phyloP scores from a whole-genome alignment of 2,888 invertebrate genomes.

The Eupsilia transversa region DNA sequence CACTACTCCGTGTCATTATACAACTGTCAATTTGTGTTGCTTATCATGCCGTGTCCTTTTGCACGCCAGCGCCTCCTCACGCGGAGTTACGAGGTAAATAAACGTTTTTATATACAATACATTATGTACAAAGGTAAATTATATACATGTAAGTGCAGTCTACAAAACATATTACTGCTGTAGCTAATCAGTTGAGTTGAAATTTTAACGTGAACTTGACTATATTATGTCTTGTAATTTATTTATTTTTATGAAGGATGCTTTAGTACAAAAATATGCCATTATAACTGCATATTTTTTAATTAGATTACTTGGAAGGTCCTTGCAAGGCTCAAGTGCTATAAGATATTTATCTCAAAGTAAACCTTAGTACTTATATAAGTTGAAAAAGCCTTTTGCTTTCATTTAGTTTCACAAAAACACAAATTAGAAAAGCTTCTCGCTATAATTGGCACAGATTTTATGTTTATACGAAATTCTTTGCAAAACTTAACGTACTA shows the following conservation, averaged over 20 bases:
- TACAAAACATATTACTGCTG: conserved; percentile 15
- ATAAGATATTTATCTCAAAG: background rate
- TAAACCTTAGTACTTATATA: background rate
- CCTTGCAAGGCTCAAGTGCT: background rate
- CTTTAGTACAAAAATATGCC: background rate
- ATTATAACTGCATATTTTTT: background rate
- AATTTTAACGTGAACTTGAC: background rate
- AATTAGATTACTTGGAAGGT: background rate
- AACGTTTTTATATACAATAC: conserved; percentile 62
- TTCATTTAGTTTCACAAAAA: conserved; percentile 46
- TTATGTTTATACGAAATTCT: conserved; percentile 42
- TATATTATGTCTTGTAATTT: conserved; percentile 4
- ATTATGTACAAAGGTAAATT: conserved; percentile 38
- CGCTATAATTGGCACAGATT: conserved; percentile 59
- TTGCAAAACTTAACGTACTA: conserved; percentile 47
- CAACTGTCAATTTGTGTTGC: conserved; percentile 76
- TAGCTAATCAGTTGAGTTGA: conserved; percentile 10
- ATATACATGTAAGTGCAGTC: conserved; percentile 24
- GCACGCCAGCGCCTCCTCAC: conserved; percentile 90
- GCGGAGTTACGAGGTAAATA: conserved; percentile 90
- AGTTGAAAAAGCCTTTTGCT: conserved; percentile 20
- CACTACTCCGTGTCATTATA: conserved; percentile 47
- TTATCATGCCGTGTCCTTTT: conserved; percentile 88
- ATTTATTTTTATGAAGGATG: background rate
- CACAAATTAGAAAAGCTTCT: conserved; percentile 57